Conservation (phyloP, 2,888 invertebrate species). For the Sicus ferrugineus region DNA sequence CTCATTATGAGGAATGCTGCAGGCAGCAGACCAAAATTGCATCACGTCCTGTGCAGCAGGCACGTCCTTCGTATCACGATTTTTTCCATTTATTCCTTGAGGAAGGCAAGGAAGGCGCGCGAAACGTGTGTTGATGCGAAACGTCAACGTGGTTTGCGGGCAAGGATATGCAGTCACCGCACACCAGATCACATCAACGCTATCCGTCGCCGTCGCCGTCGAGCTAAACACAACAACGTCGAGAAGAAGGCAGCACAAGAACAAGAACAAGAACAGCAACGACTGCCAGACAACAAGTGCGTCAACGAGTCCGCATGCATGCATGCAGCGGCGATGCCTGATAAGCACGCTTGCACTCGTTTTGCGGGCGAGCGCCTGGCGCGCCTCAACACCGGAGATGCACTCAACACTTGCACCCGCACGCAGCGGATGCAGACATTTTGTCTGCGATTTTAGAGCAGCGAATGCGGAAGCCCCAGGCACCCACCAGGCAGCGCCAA, state of each 20-base stretch:
- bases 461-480: neutral
- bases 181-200: constrained; percentile 21
- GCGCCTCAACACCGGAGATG: neutral
- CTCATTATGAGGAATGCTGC: constrained; percentile 50
- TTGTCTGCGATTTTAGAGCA: constrained; percentile 28
- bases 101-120: constrained; percentile 13
- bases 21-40: neutral
- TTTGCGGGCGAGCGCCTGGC: neutral
- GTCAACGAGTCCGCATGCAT: too few species aligned
- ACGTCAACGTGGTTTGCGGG: constrained; percentile 8
- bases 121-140: constrained; percentile 13
- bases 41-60: neutral
- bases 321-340: constrained; percentile 27
- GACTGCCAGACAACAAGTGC: neutral
- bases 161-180: constrained; percentile 33
- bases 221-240: constrained; percentile 3
- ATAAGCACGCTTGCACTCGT: constrained; percentile 30
- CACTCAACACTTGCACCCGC: constrained; percentile 17
- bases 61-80: neutral
- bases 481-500: too few species aligned
- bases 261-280: constrained; percentile 16
- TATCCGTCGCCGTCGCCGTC: constrained; percentile 6
- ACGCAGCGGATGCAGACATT: constrained; percentile 29
- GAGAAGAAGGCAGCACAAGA: constrained; percentile 9
- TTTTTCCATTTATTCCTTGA: neutral